Evolutionary conservation across 2,888 invertebrate species (phyloP), one percentile per base, ranked within the genome.

Genomic region (Blera fallax): DNA sequence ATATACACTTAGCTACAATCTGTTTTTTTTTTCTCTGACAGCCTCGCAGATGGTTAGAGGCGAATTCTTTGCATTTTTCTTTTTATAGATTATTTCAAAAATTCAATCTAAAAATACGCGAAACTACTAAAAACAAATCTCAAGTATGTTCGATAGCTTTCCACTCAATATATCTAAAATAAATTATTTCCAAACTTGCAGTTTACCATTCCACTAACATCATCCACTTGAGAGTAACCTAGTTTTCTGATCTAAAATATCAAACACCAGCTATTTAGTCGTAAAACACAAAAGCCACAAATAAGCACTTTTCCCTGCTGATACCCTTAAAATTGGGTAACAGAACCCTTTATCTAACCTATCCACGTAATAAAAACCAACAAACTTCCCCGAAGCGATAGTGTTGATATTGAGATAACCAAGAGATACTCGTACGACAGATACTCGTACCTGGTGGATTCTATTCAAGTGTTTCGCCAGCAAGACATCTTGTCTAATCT

Each of bases 101-200:
- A 14, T 6, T 64, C 16, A 14, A 27, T 32, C 32, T 14, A 48
- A 58, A 34, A 58, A 45, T 45, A 60, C 18, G 21, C n/a, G 50
- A 37, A 14, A 21, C 56, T 21, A 21, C 14, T 32, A 14, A 70
- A 27, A 27, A 34, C 37, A 37, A 11, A 56, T 81, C 69, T 81
- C 81, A 76, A 81, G 81, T 81, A 69, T 40, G 54, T n/a, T 76
- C 62, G 62, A 81, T 70, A 69, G 69, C 11, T 74, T 81, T 81
- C 81, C 81, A 81, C 81, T 81, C 69, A 76, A 76, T 81, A 48
- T 34, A 81, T 74, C 60, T 69, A 37, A 69, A 69, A 74, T 56
- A 76, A 81, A 81, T 69, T 76, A 48, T 56, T 76, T 60, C 48
- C 48, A 58, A 81, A 81, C 69, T 76, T 69, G 81, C 76, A 54